Conservation (phyloP, 1,140 invertebrate species). For the Magallana gigas region DNA sequence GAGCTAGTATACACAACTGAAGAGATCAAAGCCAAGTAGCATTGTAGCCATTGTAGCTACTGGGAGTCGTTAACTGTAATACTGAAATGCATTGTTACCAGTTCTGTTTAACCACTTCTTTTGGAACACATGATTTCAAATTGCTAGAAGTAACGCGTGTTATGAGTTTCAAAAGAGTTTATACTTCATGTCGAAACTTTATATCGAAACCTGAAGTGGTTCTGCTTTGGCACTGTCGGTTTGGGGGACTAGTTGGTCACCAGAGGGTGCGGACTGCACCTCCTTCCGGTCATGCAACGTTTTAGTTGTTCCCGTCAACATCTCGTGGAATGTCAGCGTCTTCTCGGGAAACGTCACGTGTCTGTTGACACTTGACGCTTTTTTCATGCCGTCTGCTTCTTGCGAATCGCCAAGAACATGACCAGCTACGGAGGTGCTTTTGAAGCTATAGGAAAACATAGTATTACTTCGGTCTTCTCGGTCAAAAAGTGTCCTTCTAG, state of each 20-base stretch:
- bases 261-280: slow-evolving; percentile 20
- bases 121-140: slow-evolving; percentile 3
- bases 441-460: slow-evolving; percentile 30
- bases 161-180: neutral
- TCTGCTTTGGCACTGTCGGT: slow-evolving; percentile 17
- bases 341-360: slow-evolving; percentile 38
- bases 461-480: neutral
- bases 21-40: neutral
- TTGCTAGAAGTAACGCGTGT: neutral
- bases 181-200: neutral
- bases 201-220: neutral
- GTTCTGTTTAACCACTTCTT: neutral
- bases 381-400: neutral
- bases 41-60: neutral
- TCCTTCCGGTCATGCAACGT: slow-evolving; percentile 32
- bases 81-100: neutral
- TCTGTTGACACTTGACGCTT: neutral
- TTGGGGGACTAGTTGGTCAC: slow-evolving; percentile 3
- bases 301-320: slow-evolving; percentile 39
- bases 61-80: too few species aligned
- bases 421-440: slow-evolving; percentile 7
- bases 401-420: neutral
- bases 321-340: slow-evolving; percentile 9
- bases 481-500: slow-evolving; percentile 46
- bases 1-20: neutral